Evolutionary conservation across 1,140 invertebrate genomes (phyloP).

Genomic region (Zaprionus ghesquierei): DNA sequence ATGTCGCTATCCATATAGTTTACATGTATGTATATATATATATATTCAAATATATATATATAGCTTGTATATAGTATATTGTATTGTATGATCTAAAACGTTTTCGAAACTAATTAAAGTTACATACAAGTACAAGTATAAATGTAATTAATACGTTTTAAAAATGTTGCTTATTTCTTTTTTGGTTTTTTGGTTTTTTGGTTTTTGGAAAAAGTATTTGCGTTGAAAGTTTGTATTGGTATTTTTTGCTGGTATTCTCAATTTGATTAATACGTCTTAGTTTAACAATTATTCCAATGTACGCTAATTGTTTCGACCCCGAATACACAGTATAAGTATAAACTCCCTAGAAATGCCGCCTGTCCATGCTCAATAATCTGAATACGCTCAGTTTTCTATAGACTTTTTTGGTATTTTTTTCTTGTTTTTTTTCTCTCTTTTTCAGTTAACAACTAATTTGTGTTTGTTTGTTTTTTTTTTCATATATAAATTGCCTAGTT

Average conservation of each 20-base stretch:
- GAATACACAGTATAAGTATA: slow-evolving; percentile 6
- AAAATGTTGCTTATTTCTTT: slow-evolving; percentile 60
- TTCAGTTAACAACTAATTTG: slow-evolving; percentile 42
- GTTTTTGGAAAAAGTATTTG: slow-evolving; percentile 69
- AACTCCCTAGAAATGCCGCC: slow-evolving; percentile 35
- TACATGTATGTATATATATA: slow-evolving; percentile 23
- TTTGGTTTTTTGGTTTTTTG: slow-evolving; percentile 19
- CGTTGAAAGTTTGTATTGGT: slow-evolving; percentile 50
- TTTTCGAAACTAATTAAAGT: slow-evolving; percentile 75
- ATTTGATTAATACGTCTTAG: slow-evolving; percentile 77
- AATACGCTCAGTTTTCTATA: background rate
- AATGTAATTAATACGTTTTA: slow-evolving; percentile 64
- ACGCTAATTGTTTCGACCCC: slow-evolving; percentile 65
- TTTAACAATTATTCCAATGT: slow-evolving; percentile 70
- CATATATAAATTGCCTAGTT: slow-evolving; percentile 54
- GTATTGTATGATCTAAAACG: slow-evolving; percentile 68
- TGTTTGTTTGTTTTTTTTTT: background rate
- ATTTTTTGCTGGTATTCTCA: slow-evolving; percentile 52
- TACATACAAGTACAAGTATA: slow-evolving; percentile 65
- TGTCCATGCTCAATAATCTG: slow-evolving; percentile 13
- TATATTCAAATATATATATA: slow-evolving; percentile 13
- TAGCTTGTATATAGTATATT: background rate
- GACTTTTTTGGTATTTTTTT: background rate
- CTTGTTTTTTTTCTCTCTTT: background rate
- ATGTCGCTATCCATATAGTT: slow-evolving; percentile 65